A percentile compares a stretch with the other conserved stretches of the same genome.
These are phyloP conservation scores for Danio kyathit DNA, from an alignment of 2,797 vertebrate genomes.

Conservation along the genomic window DNA sequence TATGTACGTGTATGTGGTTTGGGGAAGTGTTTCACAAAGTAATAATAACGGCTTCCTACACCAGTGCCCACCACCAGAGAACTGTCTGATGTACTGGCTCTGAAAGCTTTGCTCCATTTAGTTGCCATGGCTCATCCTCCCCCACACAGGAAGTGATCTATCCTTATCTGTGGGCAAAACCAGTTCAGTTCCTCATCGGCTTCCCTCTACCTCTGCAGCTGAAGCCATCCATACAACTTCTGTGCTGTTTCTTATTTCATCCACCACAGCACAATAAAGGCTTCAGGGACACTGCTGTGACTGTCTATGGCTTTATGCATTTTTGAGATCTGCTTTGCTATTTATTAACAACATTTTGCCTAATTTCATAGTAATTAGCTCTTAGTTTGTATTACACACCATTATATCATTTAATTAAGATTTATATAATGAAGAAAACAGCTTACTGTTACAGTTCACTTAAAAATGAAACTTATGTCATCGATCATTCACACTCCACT, in stretches of 20 bases:
- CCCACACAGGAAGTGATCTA: slow-evolving; percentile 47
- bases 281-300: neutral
- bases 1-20: neutral
- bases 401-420: neutral
- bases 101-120: slow-evolving; percentile 36
- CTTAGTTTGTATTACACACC: neutral
- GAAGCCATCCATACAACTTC: neutral
- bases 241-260: neutral
- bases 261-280: neutral
- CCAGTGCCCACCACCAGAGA: slow-evolving; percentile 27
- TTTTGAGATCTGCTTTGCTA: neutral
- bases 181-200: slow-evolving; percentile 35
- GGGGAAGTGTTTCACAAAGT: slow-evolving; percentile 5
- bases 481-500: too few species aligned
- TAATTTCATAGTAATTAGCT: neutral
- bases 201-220: slow-evolving; percentile 1
- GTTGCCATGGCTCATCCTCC: slow-evolving; percentile 37
- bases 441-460: neutral
- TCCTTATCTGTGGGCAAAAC: slow-evolving; percentile 33
- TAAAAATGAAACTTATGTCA: too few species aligned
- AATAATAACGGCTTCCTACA: slow-evolving; percentile 13
- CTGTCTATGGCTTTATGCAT: neutral
- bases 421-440: neutral
- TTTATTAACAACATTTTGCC: neutral
- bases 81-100: slow-evolving; percentile 25